Evolutionary conservation across 2,797 vertebrate genomes (phyloP).

Genomic region (Parotocinclus haroldoi): DNA sequence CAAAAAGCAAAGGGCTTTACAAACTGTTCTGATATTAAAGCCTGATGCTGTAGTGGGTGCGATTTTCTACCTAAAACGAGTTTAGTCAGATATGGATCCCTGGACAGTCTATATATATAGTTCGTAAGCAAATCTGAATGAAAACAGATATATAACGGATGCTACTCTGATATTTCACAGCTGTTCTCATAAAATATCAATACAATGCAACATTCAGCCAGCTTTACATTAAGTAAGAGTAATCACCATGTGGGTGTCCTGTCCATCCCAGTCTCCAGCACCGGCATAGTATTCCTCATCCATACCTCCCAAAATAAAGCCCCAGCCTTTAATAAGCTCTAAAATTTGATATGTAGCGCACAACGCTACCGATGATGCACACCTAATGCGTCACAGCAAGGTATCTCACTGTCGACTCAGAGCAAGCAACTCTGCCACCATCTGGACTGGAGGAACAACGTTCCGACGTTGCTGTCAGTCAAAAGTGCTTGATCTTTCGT

Average conservation of each 20-base stretch:
- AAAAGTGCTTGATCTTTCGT: no score
- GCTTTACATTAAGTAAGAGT: neutral
- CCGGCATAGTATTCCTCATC: conserved; percentile 21
- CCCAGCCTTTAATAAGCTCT: neutral
- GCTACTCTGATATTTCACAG: no score
- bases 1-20: no score
- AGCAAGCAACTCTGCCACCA: neutral
- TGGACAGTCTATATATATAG: no score
- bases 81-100: no score
- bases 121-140: no score
- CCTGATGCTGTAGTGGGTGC: no score
- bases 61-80: no score
- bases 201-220: no score
- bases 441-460: neutral
- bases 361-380: neutral
- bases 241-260: conserved; percentile 50
- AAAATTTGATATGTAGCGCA: neutral
- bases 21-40: no score
- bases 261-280: conserved; percentile 28
- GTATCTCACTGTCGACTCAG: neutral
- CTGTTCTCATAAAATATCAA: no score
- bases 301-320: neutral
- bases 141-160: no score
- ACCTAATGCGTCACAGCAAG: conserved; percentile 1
- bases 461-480: neutral